A percentile compares a stretch with the other conserved stretches of the same genome.
These are phyloP conservation scores for Stegophylla sp. DNA, from an alignment of 2,888 invertebrate species.

Conservation along the genomic window DNA sequence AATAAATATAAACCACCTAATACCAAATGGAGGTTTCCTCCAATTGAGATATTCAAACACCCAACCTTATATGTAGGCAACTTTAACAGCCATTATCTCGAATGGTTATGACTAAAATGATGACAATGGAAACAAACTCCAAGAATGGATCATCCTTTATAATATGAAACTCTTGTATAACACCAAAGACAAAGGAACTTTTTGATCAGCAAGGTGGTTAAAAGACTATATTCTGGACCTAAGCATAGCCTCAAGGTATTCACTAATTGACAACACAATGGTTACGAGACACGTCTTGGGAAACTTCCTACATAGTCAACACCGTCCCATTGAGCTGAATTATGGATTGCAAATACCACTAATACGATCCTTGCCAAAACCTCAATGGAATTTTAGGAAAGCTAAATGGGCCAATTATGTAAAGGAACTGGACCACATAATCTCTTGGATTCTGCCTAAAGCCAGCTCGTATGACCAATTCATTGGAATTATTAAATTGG, in stretches of 20 bases:
- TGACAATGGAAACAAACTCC: conserved; percentile 17
- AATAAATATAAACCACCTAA: conserved; percentile 30
- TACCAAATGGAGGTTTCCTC: not conserved
- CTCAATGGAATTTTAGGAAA: conserved; percentile 27
- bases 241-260: conserved; percentile 13
- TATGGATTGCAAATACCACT: conserved; percentile 17
- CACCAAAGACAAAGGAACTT: conserved; percentile 27
- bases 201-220: conserved; percentile 15
- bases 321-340: not conserved
- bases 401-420: not conserved
- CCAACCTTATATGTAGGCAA: no score
- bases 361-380: conserved; percentile 10
- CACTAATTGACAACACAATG: not conserved
- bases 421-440: not conserved
- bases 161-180: conserved; percentile 29
- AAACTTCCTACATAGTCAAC: conserved; percentile 23
- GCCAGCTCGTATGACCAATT: not conserved
- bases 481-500: conserved; percentile 2
- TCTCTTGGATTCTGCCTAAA: conserved; percentile 9
- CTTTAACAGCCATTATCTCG: conserved; percentile 21
- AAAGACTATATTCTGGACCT: conserved; percentile 29
- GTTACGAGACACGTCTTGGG: not conserved
- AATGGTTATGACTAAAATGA: conserved; percentile 27
- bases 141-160: not conserved
- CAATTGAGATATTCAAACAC: conserved; percentile 21